Evolutionary conservation across 2,797 vertebrate species (phyloP).

Genomic region (Sylvia borin): DNA sequence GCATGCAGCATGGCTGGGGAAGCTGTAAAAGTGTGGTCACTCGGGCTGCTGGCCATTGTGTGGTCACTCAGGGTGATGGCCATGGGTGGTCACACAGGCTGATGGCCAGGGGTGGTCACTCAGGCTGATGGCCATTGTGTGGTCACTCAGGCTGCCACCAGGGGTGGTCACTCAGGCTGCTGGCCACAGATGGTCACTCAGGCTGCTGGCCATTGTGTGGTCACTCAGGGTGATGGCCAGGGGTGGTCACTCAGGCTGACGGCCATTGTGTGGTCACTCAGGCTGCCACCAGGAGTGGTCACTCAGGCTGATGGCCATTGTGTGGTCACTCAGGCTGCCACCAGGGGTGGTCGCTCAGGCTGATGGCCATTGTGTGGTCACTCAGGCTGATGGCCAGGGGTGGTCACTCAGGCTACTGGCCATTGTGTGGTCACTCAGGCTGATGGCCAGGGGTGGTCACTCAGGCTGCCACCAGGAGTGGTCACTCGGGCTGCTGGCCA

Average conservation of each 20-base stretch:
- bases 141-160: too few species aligned
- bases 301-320: too few species aligned
- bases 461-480: too few species aligned
- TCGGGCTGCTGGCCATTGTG: fast-evolving
- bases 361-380: not conserved
- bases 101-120: not conserved
- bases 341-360: not conserved
- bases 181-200: not conserved
- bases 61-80: not conserved
- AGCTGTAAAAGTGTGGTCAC: not conserved
- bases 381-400: fast-evolving
- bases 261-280: not conserved
- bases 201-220: not conserved
- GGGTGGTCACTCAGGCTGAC: not conserved
- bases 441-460: not conserved
- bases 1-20: fast-evolving
- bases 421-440: not conserved
- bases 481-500: not conserved
- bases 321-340: not conserved
- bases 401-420: not conserved
- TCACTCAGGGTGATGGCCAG: too few species aligned
- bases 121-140: not conserved
- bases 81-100: too few species aligned
- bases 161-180: not conserved
- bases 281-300: not conserved